Percentiles rank a stretch among this genome's conserved stretches.
phyloP scores from a whole-genome alignment of 2,888 invertebrate genomes.

The Dromius quadrimaculatus region DNA sequence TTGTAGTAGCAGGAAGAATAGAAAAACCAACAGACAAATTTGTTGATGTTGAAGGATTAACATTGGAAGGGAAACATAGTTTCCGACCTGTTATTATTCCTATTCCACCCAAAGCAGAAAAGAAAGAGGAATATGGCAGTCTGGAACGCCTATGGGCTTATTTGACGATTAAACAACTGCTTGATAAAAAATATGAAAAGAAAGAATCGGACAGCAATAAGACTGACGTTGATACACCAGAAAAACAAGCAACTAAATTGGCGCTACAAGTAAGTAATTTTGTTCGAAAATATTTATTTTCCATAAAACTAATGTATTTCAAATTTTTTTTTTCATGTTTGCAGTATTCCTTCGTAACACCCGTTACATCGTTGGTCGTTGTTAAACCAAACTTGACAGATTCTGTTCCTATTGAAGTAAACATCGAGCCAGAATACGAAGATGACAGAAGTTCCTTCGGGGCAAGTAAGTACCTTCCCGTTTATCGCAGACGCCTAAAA shows the following conservation, averaged over 20 bases:
- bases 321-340: constrained; percentile 49
- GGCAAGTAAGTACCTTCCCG: not conserved
- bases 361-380: constrained; percentile 53
- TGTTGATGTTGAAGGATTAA: constrained; percentile 43
- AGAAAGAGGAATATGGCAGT: not conserved
- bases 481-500: too few relatives aligned
- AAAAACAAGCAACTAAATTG: constrained; percentile 70
- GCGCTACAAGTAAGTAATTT: constrained; percentile 67
- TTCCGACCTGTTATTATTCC: constrained; percentile 55
- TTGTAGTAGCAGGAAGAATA: constrained; percentile 70
- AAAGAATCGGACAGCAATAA: not conserved
- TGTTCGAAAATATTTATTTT: not conserved
- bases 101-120: not conserved
- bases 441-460: not conserved
- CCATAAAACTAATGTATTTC: not conserved
- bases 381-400: constrained; percentile 48
- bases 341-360: constrained; percentile 55
- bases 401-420: not conserved
- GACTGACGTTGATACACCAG: constrained; percentile 60
- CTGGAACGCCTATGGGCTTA: constrained; percentile 73
- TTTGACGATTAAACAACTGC: constrained; percentile 71
- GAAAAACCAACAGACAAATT: constrained; percentile 30
- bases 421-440: not conserved
- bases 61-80: constrained; percentile 57
- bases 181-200: constrained; percentile 67